phyloP scores from a whole-genome alignment of 1,140 invertebrate genomes.

The Eriocheir sinensis region DNA sequence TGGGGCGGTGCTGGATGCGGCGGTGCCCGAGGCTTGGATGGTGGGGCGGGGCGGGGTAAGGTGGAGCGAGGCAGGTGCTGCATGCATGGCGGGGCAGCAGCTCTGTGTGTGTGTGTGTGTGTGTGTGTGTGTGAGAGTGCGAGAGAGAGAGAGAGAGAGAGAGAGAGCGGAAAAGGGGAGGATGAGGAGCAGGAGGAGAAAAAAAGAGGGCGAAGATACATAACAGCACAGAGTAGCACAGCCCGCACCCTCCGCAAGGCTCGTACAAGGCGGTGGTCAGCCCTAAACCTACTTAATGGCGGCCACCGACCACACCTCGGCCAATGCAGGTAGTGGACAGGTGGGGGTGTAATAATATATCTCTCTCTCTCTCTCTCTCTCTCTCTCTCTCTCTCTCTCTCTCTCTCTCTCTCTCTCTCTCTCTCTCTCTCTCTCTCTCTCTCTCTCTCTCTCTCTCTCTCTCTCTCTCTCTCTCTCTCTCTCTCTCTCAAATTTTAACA shows the following conservation, averaged over 20 bases:
- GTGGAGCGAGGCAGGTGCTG: too few species aligned
- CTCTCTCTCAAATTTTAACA: too few species aligned
- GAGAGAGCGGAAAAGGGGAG: too few species aligned
- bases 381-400: conserved; percentile 1
- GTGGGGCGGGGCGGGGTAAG: not conserved
- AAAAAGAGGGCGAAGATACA: too few species aligned
- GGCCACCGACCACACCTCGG: too few species aligned
- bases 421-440: conserved; percentile 25
- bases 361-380: not conserved
- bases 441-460: not conserved
- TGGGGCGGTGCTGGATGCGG: not conserved
- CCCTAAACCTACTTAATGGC: too few species aligned
- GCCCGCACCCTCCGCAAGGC: too few species aligned
- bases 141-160: too few species aligned
- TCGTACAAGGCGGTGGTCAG: too few species aligned
- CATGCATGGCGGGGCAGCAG: too few species aligned
- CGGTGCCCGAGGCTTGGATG: not conserved
- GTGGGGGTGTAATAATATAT: not conserved
- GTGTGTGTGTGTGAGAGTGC: not conserved
- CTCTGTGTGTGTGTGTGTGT: not conserved
- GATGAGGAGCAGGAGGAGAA: too few species aligned
- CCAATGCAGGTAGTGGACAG: not conserved
- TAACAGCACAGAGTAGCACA: too few species aligned
- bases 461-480: not conserved
- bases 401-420: not conserved